Percentiles rank a stretch among this genome's conserved stretches.
Evolutionary conservation across 2,797 vertebrate species (phyloP).

Genomic region (Odontamblyopus rebecca): DNA sequence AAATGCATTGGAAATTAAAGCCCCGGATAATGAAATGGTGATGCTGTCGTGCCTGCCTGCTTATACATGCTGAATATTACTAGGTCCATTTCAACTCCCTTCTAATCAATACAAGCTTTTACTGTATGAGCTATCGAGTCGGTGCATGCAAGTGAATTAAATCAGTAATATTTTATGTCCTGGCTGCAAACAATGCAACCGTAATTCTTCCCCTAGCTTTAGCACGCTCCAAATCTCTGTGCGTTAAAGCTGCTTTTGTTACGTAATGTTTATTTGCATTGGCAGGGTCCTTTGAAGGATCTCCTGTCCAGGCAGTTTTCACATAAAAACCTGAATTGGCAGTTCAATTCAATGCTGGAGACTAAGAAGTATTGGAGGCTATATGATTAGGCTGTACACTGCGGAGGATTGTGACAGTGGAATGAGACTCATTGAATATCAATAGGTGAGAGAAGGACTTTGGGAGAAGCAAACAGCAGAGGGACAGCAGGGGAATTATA

Average conservation of each 20-base stretch:
- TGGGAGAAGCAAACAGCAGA: conserved; percentile 42
- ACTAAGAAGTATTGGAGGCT: conserved; percentile 45
- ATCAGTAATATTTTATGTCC: conserved; percentile 41
- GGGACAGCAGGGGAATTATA: conserved; percentile 6
- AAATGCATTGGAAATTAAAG: conserved; percentile 72
- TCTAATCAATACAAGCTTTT: conserved; percentile 61
- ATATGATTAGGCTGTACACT: conserved; percentile 52
- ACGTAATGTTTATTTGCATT: conserved; percentile 36
- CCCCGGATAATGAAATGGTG: conserved; percentile 54
- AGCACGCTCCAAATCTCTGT: conserved; percentile 15
- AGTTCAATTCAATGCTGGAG: conserved; percentile 33
- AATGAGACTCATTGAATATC: conserved; percentile 61
- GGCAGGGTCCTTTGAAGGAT: conserved; percentile 21
- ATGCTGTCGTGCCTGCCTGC: conserved; percentile 38
- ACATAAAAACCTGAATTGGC: conserved; percentile 29
- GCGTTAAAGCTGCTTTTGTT: conserved; percentile 18
- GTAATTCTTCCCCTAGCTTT: conserved; percentile 22
- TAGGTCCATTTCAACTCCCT: conserved; percentile 45
- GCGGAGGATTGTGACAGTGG: conserved; percentile 54
- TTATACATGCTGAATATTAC: conserved; percentile 55
- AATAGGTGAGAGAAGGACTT: conserved; percentile 48
- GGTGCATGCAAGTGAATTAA: conserved; percentile 36
- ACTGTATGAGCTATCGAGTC: conserved; percentile 32
- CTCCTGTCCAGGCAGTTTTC: conserved; percentile 17
- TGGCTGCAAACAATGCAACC: conserved; percentile 25